Evolutionary conservation across 2,888 invertebrate genomes (phyloP).

Genomic region (Eristalis arbustorum): DNA sequence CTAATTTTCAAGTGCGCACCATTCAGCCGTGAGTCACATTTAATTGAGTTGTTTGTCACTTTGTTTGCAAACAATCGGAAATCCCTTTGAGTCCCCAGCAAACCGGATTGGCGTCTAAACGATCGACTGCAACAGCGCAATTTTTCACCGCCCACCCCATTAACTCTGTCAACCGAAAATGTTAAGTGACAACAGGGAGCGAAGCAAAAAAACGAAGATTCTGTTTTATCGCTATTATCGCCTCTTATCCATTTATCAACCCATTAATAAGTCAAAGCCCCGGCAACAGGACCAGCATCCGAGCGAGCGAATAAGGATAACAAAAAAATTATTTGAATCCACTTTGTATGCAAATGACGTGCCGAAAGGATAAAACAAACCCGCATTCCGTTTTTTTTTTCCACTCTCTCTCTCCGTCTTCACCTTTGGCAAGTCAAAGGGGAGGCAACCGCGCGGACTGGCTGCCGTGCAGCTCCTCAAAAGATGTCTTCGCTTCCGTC

Average conservation of each 20-base stretch:
- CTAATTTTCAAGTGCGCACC: too few species aligned
- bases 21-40: too few species aligned
- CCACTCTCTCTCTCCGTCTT: slow-evolving; percentile 7
- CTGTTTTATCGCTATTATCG: slow-evolving; percentile 54
- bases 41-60: too few species aligned
- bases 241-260: slow-evolving; percentile 62
- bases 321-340: slow-evolving; percentile 67
- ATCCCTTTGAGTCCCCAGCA: not conserved
- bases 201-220: not conserved
- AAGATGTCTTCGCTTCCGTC: slow-evolving; percentile 64
- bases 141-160: not conserved
- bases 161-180: not conserved
- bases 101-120: not conserved
- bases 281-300: slow-evolving; percentile 2
- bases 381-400: slow-evolving; percentile 35
- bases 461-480: slow-evolving; percentile 27
- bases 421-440: not conserved
- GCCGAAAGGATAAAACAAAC: slow-evolving; percentile 68
- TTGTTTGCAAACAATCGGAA: too few species aligned
- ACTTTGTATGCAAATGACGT: slow-evolving; percentile 71
- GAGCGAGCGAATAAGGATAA: slow-evolving; percentile 9
- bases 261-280: slow-evolving; percentile 65
- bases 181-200: not conserved
- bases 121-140: not conserved
- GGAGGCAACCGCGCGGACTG: not conserved